Conservation (phyloP, 2,797 vertebrate genomes). For the Coregonus sp. region DNA sequence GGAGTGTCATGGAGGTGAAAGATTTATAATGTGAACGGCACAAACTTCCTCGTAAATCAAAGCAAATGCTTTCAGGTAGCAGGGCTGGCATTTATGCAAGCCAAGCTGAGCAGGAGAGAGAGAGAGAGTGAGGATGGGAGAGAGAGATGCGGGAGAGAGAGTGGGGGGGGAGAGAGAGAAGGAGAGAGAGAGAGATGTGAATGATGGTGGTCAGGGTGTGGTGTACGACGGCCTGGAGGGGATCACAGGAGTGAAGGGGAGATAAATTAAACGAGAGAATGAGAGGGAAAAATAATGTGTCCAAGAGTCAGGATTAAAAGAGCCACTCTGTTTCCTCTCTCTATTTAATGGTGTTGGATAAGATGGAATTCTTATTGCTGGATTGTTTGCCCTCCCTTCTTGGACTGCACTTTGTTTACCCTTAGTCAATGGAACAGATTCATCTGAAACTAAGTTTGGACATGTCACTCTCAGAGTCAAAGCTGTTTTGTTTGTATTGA, state of each 20-base stretch:
- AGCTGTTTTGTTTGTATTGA: neutral
- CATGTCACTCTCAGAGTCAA: neutral
- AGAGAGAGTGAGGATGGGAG: neutral
- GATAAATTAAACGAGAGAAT: neutral
- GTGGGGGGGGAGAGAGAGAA: neutral
- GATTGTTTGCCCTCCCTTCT: neutral
- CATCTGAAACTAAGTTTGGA: neutral
- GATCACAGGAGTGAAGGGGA: constrained; percentile 12
- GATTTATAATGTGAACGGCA: constrained; percentile 84
- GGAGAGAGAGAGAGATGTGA: constrained; percentile 27
- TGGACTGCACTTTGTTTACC: neutral
- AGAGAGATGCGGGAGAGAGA: constrained; percentile 7
- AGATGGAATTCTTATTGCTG: neutral
- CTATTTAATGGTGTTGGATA: neutral
- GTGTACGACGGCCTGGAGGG: constrained; percentile 6
- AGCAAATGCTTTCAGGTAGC: constrained; percentile 76
- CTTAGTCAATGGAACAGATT: neutral
- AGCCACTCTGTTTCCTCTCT: neutral
- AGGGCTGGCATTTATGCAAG: constrained; percentile 74
- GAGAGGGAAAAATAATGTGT: neutral
- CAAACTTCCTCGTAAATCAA: constrained; percentile 86
- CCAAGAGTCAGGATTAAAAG: neutral
- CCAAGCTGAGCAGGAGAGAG: constrained; percentile 27
- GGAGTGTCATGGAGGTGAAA: constrained; percentile 81
- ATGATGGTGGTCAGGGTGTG: constrained; percentile 28